These are phyloP conservation scores for Hydrotaea cyrtoneurina DNA, from an alignment of 2,888 invertebrate species.

Conservation along the genomic window DNA sequence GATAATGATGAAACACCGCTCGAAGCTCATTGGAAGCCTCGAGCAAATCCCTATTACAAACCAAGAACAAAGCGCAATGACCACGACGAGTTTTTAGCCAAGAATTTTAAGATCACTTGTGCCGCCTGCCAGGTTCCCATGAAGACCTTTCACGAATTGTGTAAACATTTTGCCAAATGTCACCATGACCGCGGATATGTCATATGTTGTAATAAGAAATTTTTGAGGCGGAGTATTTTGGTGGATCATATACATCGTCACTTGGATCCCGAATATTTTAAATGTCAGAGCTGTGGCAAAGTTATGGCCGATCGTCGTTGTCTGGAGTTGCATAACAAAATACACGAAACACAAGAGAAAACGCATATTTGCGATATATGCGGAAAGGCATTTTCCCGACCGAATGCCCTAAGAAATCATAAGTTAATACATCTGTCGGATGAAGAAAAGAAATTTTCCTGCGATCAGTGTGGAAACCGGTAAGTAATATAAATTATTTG, in stretches of 20 bases:
- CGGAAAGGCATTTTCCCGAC: conserved; percentile 74
- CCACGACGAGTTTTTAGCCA: conserved; percentile 60
- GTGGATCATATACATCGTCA: conserved; percentile 78
- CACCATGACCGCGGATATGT: conserved; percentile 75
- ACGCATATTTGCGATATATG: conserved; percentile 75
- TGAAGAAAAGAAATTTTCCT: conserved; percentile 74
- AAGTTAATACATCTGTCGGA: conserved; percentile 75
- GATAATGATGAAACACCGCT: conserved; percentile 19
- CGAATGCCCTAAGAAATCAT: conserved; percentile 73
- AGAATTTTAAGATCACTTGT: conserved; percentile 60
- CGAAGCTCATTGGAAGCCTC: conserved; percentile 1
- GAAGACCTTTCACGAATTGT: conserved; percentile 53
- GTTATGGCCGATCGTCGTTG: conserved; percentile 73
- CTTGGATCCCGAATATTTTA: conserved; percentile 77
- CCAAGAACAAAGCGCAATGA: conserved; percentile 36
- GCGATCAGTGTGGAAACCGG: conserved; percentile 72
- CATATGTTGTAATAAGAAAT: conserved; percentile 77
- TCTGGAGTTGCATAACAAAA: conserved; percentile 73
- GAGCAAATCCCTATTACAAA: conserved; percentile 32
- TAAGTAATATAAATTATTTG: conserved; percentile 20
- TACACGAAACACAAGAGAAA: conserved; percentile 74
- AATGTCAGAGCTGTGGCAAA: conserved; percentile 74
- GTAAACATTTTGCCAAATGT: conserved; percentile 57
- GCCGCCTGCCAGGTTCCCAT: conserved; percentile 57
- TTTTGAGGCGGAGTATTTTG: conserved; percentile 75